Evolutionary conservation across 2,888 invertebrate species (phyloP), one percentile per base, ranked within the genome.

Genomic region (Polyommatus iphigenia): DNA sequence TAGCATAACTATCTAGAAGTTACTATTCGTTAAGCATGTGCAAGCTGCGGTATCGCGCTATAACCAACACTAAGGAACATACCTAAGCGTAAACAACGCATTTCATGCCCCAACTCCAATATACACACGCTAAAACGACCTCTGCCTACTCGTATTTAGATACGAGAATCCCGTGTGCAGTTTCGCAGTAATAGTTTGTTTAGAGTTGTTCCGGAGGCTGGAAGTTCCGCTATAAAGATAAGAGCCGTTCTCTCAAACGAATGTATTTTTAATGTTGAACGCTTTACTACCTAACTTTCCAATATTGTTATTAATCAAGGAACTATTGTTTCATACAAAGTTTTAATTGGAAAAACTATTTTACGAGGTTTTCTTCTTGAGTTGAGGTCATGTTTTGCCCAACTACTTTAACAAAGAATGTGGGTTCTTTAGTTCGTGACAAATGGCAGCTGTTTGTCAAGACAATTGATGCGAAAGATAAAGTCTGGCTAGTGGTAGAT

Each of bases 171-270:
- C 46, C 75, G 15, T 54, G 54, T 29, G 0, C 7, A 50, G 6
- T 24, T 50, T 24, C 6, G 24, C 29, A 0, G 50, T 54, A 29
- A 50, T 50, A 75, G 75, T 54, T 75, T 50, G 46, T 73, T 75
- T 50, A 54, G 75, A 50, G 54, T 24, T 24, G 46, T 13, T 50
- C 13, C 36, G 80, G 80, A 81, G 81, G 83, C 79, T 84, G 83
- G 83, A 90, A 91, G 84, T 91, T 91, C 82, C 82, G 80, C 87
- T 87, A 89, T 91, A 90, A 90, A 90, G 91, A 91, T 91, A 91
- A 88, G 88, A 88, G 89, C 89, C 84, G 87, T 87, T 87, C 83
- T 82, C 84, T 85, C 87, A 90, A 88, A 89, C 86, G 89, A 90
- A 90, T 91, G 89, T 86, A 85, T 91, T 90, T 89, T 91, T 90